A percentile compares a stretch with the other conserved stretches of the same genome.
These are phyloP conservation scores for Iphiclides podalirius DNA, from an alignment of 2,888 invertebrate species.

Conservation along the genomic window DNA sequence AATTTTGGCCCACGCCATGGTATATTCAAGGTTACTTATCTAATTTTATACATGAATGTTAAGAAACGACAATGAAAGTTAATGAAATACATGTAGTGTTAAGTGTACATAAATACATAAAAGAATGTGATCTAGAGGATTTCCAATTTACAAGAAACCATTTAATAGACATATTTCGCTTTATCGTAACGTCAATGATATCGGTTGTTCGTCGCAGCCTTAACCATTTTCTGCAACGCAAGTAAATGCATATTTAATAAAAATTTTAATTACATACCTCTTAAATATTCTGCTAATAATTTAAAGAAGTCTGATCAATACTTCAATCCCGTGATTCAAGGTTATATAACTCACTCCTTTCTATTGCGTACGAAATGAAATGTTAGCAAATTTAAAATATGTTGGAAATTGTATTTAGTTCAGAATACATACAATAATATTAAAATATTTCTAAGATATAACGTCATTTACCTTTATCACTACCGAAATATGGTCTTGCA, in stretches of 20 bases:
- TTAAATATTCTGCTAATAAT: conserved; percentile 33
- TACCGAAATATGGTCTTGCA: conserved; percentile 50
- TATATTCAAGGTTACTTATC: conserved; percentile 21
- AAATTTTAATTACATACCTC: conserved; percentile 30
- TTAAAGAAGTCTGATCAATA: conserved; percentile 58
- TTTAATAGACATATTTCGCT: conserved; percentile 7
- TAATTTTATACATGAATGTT: conserved; percentile 11
- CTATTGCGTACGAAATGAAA: conserved; percentile 49
- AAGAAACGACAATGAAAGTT: background rate
- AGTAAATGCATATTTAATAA: conserved; percentile 4
- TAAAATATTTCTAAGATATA: conserved; percentile 34
- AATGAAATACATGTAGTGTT: background rate
- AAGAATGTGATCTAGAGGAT: background rate
- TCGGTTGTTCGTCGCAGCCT: conserved; percentile 4
- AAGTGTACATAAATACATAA: background rate
- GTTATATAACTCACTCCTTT: conserved; percentile 76
- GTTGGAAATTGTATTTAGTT: conserved; percentile 27
- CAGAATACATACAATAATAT: conserved; percentile 25
- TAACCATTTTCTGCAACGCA: conserved; percentile 3
- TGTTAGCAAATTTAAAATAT: conserved; percentile 38
- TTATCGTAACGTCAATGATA: conserved; percentile 20
- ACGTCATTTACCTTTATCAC: conserved; percentile 69
- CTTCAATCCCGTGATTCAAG: conserved; percentile 77
- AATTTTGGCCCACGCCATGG: conserved; percentile 13
- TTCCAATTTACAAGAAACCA: too few species aligned